phyloP scores from a whole-genome alignment of 2,113 vertebrate genomes.

The Seriola rivoliana region DNA sequence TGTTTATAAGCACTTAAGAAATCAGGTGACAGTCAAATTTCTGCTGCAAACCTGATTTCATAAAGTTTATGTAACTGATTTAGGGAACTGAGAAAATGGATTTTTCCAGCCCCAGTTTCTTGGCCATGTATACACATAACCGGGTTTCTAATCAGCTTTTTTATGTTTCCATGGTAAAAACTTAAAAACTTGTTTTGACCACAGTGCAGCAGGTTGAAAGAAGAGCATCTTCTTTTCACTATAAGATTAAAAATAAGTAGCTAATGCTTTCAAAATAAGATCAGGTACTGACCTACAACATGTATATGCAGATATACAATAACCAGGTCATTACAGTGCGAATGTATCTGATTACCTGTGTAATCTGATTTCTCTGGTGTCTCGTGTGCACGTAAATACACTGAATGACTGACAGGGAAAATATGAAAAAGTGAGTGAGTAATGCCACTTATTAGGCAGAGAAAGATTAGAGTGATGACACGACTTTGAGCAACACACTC shows the following conservation, averaged over 20 bases:
- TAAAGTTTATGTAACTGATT: background rate
- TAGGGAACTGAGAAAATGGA: background rate
- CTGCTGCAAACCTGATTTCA: constrained; percentile 1
- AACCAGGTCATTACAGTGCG: background rate
- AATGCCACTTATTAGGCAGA: background rate
- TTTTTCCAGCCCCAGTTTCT: constrained; percentile 16
- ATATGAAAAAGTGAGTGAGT: background rate
- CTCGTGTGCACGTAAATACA: background rate
- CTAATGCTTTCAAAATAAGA: background rate
- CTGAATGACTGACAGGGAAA: background rate
- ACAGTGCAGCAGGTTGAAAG: background rate
- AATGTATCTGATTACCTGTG: background rate
- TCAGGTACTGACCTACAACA: background rate
- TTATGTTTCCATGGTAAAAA: background rate
- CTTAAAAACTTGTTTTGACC: background rate
- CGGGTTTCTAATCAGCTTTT: constrained; percentile 4
- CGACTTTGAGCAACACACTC: constrained; percentile 4
- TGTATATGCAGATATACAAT: background rate
- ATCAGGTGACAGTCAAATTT: constrained; percentile 4
- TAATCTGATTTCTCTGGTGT: background rate
- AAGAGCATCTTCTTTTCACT: background rate
- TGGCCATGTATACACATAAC: background rate
- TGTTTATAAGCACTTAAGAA: background rate
- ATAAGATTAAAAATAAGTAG: constrained; percentile 1
- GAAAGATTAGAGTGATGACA: constrained; percentile 4